Conservation (phyloP, 2,888 invertebrate species). For the Carpatolechia fugitivella region DNA sequence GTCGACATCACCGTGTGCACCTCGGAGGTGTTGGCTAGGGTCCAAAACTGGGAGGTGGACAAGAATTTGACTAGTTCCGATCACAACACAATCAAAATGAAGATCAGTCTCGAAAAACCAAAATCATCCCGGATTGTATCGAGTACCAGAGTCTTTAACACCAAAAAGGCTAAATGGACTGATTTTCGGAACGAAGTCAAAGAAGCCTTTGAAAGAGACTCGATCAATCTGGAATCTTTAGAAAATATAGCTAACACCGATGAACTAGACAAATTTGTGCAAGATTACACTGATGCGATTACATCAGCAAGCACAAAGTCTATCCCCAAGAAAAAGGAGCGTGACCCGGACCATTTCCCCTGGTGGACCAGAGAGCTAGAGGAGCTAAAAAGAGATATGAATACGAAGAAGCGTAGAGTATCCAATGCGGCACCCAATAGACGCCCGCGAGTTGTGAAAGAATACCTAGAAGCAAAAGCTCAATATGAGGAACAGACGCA, state of each 20-base stretch:
- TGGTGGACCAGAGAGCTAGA: conserved; percentile 8
- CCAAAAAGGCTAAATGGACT: not conserved
- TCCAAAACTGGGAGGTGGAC: conserved; percentile 17
- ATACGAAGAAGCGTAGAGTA: not conserved
- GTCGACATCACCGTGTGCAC: conserved; percentile 22
- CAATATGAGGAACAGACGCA: not conserved
- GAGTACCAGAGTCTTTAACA: not conserved
- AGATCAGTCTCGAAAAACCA: not conserved
- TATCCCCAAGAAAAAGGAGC: not conserved
- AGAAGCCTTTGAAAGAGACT: not conserved
- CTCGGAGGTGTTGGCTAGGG: not conserved
- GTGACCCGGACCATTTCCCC: not conserved
- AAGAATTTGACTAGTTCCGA: conserved; percentile 18
- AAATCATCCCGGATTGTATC: not conserved
- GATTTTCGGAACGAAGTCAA: not conserved
- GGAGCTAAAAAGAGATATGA: not conserved
- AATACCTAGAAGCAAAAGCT: not conserved
- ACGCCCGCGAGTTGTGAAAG: not conserved
- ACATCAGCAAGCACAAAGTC: not conserved
- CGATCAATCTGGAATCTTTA: not conserved
- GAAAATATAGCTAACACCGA: not conserved
- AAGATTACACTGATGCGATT: not conserved
- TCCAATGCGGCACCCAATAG: not conserved
- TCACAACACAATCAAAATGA: conserved; percentile 13
- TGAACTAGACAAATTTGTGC: not conserved